Base-by-base conservation (phyloP, 2,888 invertebrate species). In the Cyclophora albipunctata region DNA sequence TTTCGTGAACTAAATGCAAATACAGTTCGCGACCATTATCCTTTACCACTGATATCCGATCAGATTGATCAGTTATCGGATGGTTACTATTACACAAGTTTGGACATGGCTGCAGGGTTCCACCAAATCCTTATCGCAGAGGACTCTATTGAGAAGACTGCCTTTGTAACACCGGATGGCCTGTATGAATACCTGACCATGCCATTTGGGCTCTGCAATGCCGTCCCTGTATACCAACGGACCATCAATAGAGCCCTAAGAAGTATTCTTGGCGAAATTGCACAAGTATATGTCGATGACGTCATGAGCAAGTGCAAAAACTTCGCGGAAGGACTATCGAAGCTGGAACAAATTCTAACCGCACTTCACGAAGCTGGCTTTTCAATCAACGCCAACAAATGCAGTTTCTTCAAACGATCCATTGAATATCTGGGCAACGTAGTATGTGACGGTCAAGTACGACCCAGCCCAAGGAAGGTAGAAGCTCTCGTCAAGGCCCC, bases 221-320 rank as follows among this genome's bases (percentile, higher is more conserved):
- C 66, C 0, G 34, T 34, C 2, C 58, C 66, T 0, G 67, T 70
- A 3, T 55, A 48, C 34, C 55, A 54, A 42, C 33, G 55, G 33
- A 42, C 49, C 34, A 49, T 47, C n/a, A 46, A 55, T 4, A 20
- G 46, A 41, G 47, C 48, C 44, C 7, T 54, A 40, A 3, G 34
- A 0, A 40, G 48, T 0, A 45, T 63, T 3, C 5, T 53, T 3
- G 42, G 43, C 34, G 43, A 47, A 34, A 57, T 54, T 5, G 58
- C 55, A 3, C 63, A 63, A 6, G 67, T 68, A 0, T 71, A 71
- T 35, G 48, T 69, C 0, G 70, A 71, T 56, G 71, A 71, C 40
- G 69, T 71, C 0, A 6, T 69, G 0, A 49, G 44, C 3, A 66
- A 66, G 49, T 58, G 61, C 40, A 5, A n/a, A 0, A 42, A 59